Evolutionary conservation across 2,113 vertebrate genomes (phyloP).

Genomic region (Eira barbara): DNA sequence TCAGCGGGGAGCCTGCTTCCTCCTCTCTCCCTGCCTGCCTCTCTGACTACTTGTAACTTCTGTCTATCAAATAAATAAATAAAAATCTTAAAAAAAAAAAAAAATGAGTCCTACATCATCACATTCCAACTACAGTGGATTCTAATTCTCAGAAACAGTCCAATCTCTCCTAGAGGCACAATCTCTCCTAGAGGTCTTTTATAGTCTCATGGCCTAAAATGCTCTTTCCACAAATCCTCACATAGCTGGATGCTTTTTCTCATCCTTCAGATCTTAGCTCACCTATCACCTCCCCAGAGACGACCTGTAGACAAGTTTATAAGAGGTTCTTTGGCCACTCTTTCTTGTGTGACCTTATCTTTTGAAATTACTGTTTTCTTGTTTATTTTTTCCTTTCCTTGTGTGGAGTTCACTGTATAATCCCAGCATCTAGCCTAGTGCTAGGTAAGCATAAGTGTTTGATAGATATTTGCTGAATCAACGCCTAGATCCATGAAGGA

Average conservation of each 20-base stretch:
- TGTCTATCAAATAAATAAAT: no score
- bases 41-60: no score
- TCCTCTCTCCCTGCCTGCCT: no score
- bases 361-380: neutral
- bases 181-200: neutral
- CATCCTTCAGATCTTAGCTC: neutral
- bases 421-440: neutral
- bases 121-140: neutral
- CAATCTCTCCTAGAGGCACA: neutral
- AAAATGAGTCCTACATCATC: neutral
- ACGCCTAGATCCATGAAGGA: neutral
- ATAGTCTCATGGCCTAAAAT: neutral
- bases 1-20: no score
- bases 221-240: neutral
- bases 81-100: no score
- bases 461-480: conserved; percentile 4
- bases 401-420: neutral
- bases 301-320: neutral
- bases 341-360: neutral
- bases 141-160: neutral
- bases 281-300: neutral
- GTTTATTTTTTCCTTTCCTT: neutral
- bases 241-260: neutral
- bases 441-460: neutral
- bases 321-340: neutral